phyloP scores from a whole-genome alignment of 37 sponge, comb jelly and placozoan genomes.

The Eunapius fragilis region DNA sequence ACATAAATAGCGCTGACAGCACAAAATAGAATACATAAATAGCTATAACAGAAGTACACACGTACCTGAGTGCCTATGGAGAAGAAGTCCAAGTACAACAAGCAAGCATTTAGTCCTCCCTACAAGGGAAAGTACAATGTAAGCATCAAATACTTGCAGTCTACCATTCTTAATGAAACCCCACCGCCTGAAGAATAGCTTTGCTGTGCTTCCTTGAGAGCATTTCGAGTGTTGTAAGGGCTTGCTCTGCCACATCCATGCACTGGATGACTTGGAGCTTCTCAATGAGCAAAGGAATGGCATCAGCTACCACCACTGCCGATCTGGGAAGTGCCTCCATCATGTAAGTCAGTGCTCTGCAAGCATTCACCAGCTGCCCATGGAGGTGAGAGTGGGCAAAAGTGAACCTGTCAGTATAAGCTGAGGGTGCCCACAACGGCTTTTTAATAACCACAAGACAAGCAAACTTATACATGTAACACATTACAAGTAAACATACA shows the following conservation, averaged over 20 bases:
- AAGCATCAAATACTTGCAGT: background rate
- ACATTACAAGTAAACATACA: background rate
- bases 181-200: conserved; percentile 86
- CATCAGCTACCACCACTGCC: conserved; percentile 65
- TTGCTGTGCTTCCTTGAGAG: conserved; percentile 84
- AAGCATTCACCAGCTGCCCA: conserved; percentile 86
- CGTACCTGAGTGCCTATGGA: conserved; percentile 85
- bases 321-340: conserved; percentile 95
- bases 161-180: conserved; percentile 22
- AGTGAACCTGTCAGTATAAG: background rate
- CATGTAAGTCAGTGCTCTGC: conserved; percentile 95
- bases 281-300: conserved; percentile 79
- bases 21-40: background rate
- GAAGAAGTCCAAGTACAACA: conserved; percentile 96
- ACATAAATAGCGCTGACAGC: too few species aligned
- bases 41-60: background rate
- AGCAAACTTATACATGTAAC: background rate
- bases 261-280: conserved; percentile 89
- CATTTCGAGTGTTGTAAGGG: conserved; percentile 88
- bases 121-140: conserved; percentile 6
- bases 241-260: conserved; percentile 99
- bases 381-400: background rate
- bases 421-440: background rate
- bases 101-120: conserved; percentile 89
- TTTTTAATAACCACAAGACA: background rate